Conservation (phyloP, 2,113 vertebrate species). For the Corythaeola cristata region DNA sequence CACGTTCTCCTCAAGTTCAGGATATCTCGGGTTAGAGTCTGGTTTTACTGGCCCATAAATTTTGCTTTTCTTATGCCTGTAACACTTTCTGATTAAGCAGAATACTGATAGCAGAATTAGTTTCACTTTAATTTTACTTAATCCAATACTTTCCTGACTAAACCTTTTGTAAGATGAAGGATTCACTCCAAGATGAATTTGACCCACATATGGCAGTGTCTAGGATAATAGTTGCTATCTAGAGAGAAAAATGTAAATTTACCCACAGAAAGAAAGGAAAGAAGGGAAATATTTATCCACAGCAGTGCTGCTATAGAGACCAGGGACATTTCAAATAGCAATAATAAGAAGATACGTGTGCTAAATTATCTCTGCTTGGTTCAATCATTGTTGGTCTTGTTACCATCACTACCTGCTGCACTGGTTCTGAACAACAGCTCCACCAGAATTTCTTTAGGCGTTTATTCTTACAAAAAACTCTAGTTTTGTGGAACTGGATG, state of each 20-base stretch:
- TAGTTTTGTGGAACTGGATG: background rate
- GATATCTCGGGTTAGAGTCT: background rate
- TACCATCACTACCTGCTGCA: constrained; percentile 21
- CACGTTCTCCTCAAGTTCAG: background rate
- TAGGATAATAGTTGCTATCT: background rate
- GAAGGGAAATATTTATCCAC: constrained; percentile 28
- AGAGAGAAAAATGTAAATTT: constrained; percentile 47
- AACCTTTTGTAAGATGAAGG: background rate
- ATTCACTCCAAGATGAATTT: background rate
- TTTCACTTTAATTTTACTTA: background rate
- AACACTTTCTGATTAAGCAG: background rate
- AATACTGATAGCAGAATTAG: background rate
- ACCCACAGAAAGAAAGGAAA: background rate
- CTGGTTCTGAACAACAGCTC: background rate
- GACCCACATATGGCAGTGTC: background rate
- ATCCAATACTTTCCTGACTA: background rate
- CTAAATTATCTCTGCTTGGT: constrained; percentile 48
- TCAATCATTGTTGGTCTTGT: background rate
- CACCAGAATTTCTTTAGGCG: background rate
- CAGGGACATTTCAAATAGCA: background rate
- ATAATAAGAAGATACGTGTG: constrained; percentile 9
- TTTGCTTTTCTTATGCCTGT: background rate
- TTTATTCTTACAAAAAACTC: background rate
- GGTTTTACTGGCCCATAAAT: background rate
- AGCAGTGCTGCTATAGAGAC: background rate